Conservation (phyloP, 2,113 vertebrate genomes). For the Labeo catla region DNA sequence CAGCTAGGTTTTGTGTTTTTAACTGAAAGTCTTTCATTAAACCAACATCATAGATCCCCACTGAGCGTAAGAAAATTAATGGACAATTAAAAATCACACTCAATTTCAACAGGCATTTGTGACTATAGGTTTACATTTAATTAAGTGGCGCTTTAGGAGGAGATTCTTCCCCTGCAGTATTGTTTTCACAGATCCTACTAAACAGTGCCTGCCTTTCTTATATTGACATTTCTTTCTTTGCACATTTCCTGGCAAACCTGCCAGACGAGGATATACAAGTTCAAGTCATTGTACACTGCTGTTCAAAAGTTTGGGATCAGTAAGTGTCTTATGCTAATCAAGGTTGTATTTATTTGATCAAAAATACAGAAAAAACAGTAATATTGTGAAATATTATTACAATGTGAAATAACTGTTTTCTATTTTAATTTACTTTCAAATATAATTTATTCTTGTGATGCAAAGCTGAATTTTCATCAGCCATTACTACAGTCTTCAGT, state of each 20-base stretch:
- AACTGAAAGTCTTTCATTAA: background rate
- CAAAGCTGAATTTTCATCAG: too few relatives aligned
- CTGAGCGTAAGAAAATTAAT: background rate
- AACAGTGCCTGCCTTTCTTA: slow-evolving; percentile 10
- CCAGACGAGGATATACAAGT: slow-evolving; percentile 12
- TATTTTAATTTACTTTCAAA: too few relatives aligned
- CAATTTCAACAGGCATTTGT: background rate
- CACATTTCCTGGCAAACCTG: slow-evolving; percentile 31
- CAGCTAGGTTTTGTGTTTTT: background rate
- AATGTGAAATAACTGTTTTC: too few relatives aligned
- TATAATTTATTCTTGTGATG: too few relatives aligned
- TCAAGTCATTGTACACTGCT: background rate
- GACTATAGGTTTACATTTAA: background rate
- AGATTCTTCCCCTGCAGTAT: slow-evolving; percentile 4
- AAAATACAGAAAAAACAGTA: too few relatives aligned
- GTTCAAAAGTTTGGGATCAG: too few relatives aligned
- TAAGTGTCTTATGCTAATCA: too few relatives aligned
- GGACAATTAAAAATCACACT: background rate
- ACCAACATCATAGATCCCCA: background rate
- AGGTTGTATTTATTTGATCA: too few relatives aligned
- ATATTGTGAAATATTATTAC: too few relatives aligned
- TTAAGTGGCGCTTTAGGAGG: background rate
- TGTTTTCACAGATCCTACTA: slow-evolving; percentile 5
- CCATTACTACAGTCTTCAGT: too few relatives aligned
- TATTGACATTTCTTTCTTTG: slow-evolving; percentile 33